Base-by-base conservation (phyloP, 2,888 invertebrate genomes). In the Pimpla rufipes region DNA sequence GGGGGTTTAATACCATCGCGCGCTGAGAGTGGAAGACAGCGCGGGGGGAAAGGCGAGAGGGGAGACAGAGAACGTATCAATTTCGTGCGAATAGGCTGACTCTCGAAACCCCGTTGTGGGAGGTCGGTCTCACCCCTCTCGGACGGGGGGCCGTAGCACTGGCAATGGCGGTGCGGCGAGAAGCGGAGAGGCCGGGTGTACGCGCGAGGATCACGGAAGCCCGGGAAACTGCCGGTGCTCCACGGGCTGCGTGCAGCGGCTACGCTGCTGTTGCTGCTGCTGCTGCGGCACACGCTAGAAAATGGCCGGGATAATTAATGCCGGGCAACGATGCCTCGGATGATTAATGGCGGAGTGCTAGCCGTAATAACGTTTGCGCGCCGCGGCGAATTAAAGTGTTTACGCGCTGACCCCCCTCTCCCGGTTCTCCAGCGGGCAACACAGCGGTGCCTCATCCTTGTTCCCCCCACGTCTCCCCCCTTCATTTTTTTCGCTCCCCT, bases 261-360 rank as follows among this genome's bases (percentile, higher is more conserved):
- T 67, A 23, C 85, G 85, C 84, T 81, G 83, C 79, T 77, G 71
- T 73, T 80, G 74, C 74, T 79, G 79, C 85, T 81, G 83, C 77
- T 80, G 74, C 75, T 83, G 77, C 76, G 82, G 81, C 84, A 86
- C 83, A 83, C 86, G 82, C 80, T 89, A 89, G 90, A 91, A 92
- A 91, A 91, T 91, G 89, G 90, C 89, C 88, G 86, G 88, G 90
- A 91, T 92, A 91, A 92, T 92, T 91, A 91, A 91, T 91, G 91
- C 89, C 89, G 89, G 88, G 88, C 88, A 88, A 87, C 89, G 89
- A 91, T 91, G 90, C 89, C 88, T 86, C 87, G 88, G 87, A 91
- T 90, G 90, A 91, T 91, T 91, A 91, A 91, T 91, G 89, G 87
- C 90, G 87, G 85, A 81, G 89, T 85, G 85, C 87, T 87, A 84